Base-by-base conservation (phyloP, 1,140 invertebrate species). In the Rhizoglyphus robini region DNA sequence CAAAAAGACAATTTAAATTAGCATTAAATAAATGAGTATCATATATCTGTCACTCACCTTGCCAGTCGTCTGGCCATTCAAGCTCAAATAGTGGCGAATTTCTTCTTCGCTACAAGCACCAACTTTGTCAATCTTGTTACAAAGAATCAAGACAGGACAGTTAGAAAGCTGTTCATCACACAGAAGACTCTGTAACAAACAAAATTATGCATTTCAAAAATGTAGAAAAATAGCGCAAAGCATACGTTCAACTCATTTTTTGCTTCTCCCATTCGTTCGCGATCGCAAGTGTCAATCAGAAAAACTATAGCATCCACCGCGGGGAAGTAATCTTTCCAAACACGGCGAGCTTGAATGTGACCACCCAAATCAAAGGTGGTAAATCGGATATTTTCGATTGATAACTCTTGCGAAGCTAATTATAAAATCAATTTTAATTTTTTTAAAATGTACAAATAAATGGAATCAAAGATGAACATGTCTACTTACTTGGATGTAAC, bases 311-410 rank as follows among this genome's bases (percentile, higher is more conserved):
- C 94, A 81, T 99, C 96, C 20, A 99, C 95, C 57, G 96, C 96
- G 58, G 95, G 95, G 76, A 99, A 99, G 77, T 99, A 99, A 78
- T 97, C 93, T 77, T 96, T 96, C 96, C 96, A 99, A 57, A 99
- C 95, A 77, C 92, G 83, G 72, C 95, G 82, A 63, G 94, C 95
- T 86, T 99, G 96, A 77, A 86, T 84, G 83, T 99, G 96, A 67
- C 96, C 96, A 72, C 96, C 96, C 74, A 99, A 84, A 83, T 99
- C 96, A 82, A 99, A 99, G 69, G 96, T 99, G 70, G 95, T 99
- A 78, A 99, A 99, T 75, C 88, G 87, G 85, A 99, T 98, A 74
- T 94, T 96, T 73, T 95, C 96, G 79, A 99, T 96, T 49, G 92
- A 95, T 69, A 99, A 80, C 81, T 99, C 96, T 81, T 99, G 95